Base-by-base conservation (phyloP, 2,888 invertebrate species). In the Nasonia oneida region DNA sequence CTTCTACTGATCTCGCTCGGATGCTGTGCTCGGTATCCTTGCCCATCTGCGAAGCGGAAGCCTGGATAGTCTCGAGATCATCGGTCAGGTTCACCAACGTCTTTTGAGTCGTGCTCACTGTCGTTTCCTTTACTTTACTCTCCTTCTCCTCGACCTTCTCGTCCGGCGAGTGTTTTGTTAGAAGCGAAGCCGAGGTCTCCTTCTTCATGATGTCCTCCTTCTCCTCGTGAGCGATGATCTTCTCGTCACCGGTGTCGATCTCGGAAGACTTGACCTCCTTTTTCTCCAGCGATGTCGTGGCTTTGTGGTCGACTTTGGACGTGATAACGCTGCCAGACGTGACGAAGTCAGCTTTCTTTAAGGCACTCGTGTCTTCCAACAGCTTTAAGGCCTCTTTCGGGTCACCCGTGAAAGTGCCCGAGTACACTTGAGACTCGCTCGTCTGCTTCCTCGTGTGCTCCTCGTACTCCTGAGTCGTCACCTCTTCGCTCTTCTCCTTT, bases 211-310 rank as follows among this genome's bases (percentile, higher is more conserved):
- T 86, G 15, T 89, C 90, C 47, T 91, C 91, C 42, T 90, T 91
- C 53, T 92, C 91, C 39, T 93, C 92, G 10, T 90, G 90, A 18
- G 90, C 89, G 47, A 93, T 88, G 1, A 89, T 88, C 81, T 91
- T 91, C 67, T 92, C 91, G 3, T 88, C 81, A 0, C 91, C 91
- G 15, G 88, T 90, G 6, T 88, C 89, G 3, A 90, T 90, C 80
- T 93, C 91, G 1, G 92, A 92, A 0, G 92, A 91, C 2, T 89
- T 88, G 0, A 91, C 84, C 78, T 91, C 92, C 29, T 90, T 93
- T 39, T 90, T 91, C 47, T 91, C 92, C 1, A 89, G 79, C 6
- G 87, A 90, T 3, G 89, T 90, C 0, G 90, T 89, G 2, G 90
- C 89, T 71, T 90, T 90, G 8, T 89, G 91, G 73, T 93, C 93